Conservation (phyloP, 2,113 vertebrate species). For the Fregata magnificens region DNA sequence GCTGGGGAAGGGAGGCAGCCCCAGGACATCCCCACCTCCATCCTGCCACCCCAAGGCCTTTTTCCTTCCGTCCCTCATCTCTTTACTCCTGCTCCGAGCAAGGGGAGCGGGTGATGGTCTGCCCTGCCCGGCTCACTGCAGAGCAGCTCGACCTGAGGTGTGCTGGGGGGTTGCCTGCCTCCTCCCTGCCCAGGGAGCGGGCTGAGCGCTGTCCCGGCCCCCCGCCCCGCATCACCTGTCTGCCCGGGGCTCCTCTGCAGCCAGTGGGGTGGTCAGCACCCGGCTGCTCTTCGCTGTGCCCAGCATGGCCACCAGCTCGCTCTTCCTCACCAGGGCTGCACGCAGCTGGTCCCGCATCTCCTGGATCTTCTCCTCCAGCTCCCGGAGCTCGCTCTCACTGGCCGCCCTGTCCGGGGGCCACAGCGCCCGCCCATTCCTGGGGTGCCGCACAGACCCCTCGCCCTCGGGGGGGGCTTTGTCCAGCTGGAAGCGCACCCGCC, state of each 20-base stretch:
- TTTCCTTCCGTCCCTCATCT: neutral
- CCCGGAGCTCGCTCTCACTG: conserved; percentile 69
- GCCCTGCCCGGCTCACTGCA: neutral
- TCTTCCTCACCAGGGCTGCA: conserved; percentile 74
- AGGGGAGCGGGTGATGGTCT: accelerated
- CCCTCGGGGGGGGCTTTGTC: neutral
- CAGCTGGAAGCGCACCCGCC: conserved; percentile 45
- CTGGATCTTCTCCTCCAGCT: conserved; percentile 81
- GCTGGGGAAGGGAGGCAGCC: neutral
- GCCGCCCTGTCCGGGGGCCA: neutral
- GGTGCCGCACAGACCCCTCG: neutral
- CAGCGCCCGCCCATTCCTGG: conserved; percentile 50
- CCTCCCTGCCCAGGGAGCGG: neutral
- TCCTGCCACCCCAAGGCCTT: neutral
- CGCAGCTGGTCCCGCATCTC: conserved; percentile 76
- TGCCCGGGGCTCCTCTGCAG: conserved; percentile 37
- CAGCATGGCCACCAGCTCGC: conserved; percentile 78
- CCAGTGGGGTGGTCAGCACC: neutral
- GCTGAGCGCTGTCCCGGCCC: neutral
- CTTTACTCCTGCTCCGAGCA: accelerated
- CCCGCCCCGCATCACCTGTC: conserved; percentile 59
- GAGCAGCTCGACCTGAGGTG: neutral
- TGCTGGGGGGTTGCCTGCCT: neutral
- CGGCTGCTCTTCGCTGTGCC: conserved; percentile 27
- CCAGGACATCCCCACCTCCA: no score